Percentiles rank a stretch among this genome's conserved stretches.
Evolutionary conservation across 30 jellyfish, hydroid and myxozoan species (phyloP).

Genomic region (Aurelia aurita): DNA sequence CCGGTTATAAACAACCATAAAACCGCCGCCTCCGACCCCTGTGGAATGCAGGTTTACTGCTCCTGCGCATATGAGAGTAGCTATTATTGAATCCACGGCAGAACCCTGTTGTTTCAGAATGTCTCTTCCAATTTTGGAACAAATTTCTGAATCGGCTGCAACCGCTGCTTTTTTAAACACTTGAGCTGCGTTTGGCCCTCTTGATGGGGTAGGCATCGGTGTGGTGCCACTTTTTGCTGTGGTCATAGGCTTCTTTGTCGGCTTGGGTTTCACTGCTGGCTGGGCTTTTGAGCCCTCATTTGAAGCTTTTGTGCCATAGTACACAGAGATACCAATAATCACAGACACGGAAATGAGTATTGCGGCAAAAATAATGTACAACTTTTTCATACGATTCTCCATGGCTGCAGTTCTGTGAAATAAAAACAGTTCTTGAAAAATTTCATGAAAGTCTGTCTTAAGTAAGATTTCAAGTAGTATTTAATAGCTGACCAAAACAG

Average conservation of each 20-base stretch:
- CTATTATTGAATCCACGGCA: conserved; percentile 91
- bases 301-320: conserved; percentile 48
- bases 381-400: conserved; percentile 44
- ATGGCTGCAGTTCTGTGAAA: conserved; percentile 38
- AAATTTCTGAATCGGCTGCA: conserved; percentile 73
- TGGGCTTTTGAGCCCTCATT: neutral
- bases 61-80: conserved; percentile 88
- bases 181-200: conserved; percentile 59
- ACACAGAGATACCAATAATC: conserved; percentile 56
- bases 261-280: conserved; percentile 1
- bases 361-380: conserved; percentile 23
- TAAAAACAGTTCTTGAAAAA: neutral
- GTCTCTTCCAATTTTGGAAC: conserved; percentile 84
- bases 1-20: conserved; percentile 83
- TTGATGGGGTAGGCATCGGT: conserved; percentile 3
- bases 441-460: too few relatives aligned
- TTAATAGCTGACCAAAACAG: too few relatives aligned
- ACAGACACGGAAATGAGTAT: conserved; percentile 40
- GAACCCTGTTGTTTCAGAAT: conserved; percentile 80
- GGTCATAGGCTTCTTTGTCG: conserved; percentile 1
- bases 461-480: too few relatives aligned
- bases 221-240: neutral
- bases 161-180: conserved; percentile 77
- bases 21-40: conserved; percentile 99
- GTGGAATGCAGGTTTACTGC: conserved; percentile 86